phyloP scores from a whole-genome alignment of 2,113 vertebrate genomes.

The Gobiocypris rarus region DNA sequence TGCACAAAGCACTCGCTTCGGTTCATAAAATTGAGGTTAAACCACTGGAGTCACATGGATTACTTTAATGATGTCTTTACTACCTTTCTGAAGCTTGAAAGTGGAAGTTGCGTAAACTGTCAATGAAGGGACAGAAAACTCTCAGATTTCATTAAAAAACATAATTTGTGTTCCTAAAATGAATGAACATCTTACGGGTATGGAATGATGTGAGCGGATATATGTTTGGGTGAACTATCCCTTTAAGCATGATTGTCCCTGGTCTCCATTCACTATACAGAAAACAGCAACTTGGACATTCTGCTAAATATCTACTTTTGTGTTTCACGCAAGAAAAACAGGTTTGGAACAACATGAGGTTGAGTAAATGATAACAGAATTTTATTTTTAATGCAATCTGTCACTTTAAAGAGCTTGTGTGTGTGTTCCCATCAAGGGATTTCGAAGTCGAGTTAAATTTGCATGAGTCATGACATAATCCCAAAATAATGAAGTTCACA shows the following conservation, averaged over 20 bases:
- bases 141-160: too few relatives aligned
- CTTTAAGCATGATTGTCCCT: neutral
- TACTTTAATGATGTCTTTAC: too few relatives aligned
- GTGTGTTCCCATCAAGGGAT: neutral
- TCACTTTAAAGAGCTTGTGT: neutral
- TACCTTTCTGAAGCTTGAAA: too few relatives aligned
- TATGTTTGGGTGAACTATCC: too few relatives aligned
- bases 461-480: constrained; percentile 35
- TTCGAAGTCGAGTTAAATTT: neutral
- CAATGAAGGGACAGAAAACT: too few relatives aligned
- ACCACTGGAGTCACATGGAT: too few relatives aligned
- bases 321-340: neutral
- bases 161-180: too few relatives aligned
- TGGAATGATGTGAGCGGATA: too few relatives aligned
- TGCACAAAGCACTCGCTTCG: too few relatives aligned
- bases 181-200: too few relatives aligned
- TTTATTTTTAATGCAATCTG: neutral
- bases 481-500: constrained; percentile 29
- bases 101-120: too few relatives aligned
- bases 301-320: neutral
- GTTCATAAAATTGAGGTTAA: too few relatives aligned
- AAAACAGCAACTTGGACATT: neutral
- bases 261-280: neutral
- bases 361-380: neutral
- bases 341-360: neutral